These are phyloP conservation scores for Morphnarchus princeps DNA, from an alignment of 2,113 vertebrate species.

Conservation along the genomic window DNA sequence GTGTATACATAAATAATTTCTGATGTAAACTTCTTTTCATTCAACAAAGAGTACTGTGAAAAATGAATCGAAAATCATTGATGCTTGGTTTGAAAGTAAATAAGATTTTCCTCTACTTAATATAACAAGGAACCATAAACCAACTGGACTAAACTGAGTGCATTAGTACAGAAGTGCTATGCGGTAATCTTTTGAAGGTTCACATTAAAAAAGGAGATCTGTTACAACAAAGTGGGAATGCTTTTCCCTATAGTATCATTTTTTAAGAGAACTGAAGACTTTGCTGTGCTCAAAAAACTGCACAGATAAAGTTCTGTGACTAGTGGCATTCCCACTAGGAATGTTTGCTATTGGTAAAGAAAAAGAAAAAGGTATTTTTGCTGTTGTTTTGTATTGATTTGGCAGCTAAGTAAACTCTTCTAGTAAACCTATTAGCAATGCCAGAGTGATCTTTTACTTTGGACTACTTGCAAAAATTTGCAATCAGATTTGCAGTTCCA, in stretches of 20 bases:
- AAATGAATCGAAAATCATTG: not conserved
- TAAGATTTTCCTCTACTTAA: not conserved
- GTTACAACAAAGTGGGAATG: not conserved
- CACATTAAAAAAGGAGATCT: not conserved
- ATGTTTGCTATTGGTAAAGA: not conserved
- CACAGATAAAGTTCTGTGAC: not conserved
- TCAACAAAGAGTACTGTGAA: not conserved
- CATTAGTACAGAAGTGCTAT: not conserved
- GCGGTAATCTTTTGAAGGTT: not conserved
- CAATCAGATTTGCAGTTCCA: not conserved
- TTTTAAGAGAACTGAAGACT: not conserved
- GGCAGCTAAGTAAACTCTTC: not conserved
- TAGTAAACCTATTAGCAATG: not conserved
- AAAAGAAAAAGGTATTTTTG: not conserved
- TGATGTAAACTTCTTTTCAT: not conserved
- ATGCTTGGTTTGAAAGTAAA: not conserved
- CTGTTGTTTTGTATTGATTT: conserved; percentile 14
- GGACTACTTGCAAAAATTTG: not conserved
- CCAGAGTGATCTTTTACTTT: not conserved
- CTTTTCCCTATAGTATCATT: not conserved
- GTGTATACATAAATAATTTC: not conserved
- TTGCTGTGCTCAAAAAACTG: not conserved
- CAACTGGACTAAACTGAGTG: not conserved
- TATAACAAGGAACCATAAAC: not conserved
- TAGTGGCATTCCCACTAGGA: not conserved